Base-by-base conservation (phyloP, 2,888 invertebrate genomes). In the Altica lythri region DNA sequence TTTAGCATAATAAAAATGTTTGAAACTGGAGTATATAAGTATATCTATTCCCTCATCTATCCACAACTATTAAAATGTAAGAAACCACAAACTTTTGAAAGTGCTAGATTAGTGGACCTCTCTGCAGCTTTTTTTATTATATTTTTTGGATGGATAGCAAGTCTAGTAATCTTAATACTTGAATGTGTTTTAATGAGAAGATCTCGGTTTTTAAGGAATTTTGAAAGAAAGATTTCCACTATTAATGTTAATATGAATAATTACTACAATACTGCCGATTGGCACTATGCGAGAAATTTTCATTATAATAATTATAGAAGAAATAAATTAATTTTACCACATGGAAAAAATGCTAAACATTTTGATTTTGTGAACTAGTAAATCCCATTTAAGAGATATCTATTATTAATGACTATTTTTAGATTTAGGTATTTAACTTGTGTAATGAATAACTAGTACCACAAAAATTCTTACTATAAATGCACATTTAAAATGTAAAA, bases 61-160 rank as follows among this genome's bases (percentile, higher is more conserved):
- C 78, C 79, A 1, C 75, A 76, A 4, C 80, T 84, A 79, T 81
- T 83, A 0, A 77, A 78, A 51, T 84, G 84, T 61, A 74, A 76
- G 1, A 78, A 79, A 1, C 77, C 78, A 0, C 77, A 79, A 0
- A 81, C 80, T 0, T 84, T 83, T 58, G 79, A 82, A 12, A 83
- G 83, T 2, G 84, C 84, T 0, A 74, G 81, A 25, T 76, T 84
- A 0, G 75, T 80, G 0, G 84, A 85, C 63, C 82, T 85, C 1
- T 79, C 79, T 47, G 82, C 83, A 0, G 84, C 84, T 0, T 79
- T 78, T 56, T 68, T 69, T n/a, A 68, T 78, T 13, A 66, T 84
- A 2, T 61, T 76, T 1, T 64, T 76, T 2, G 85, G 84, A 2
- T 71, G 81, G 5, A 17, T 73, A 0, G 63, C 62, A 0, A 71